Base-by-base conservation (phyloP, 2,113 vertebrate genomes). In the Setophaga coronata region DNA sequence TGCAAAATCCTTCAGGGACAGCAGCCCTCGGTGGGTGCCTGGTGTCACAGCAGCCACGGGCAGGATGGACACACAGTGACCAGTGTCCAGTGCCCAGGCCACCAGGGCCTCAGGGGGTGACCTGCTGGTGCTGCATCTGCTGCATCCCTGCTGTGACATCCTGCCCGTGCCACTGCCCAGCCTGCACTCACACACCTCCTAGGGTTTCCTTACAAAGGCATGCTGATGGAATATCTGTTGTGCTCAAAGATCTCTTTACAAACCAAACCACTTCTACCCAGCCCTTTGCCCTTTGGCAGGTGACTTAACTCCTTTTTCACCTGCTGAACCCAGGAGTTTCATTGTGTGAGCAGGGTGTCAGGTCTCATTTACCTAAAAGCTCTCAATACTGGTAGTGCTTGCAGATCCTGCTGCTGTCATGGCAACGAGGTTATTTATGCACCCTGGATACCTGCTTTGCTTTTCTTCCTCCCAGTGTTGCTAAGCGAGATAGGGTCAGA, bases 371-470 rank as follows among this genome's bases (percentile, higher is more conserved):
- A 93, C 89, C 86, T 91, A 87, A 91, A 87, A 95, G 93, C 88
- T 89, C 60, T 56, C 17, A 2, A 23, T 71, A 66, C 81, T 93
- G 61, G 51, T 70, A 50, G 78, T 86, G 91, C 94, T 94, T 67
- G 89, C 93, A 94, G 91, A 93, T 92, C 43, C 71, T 91, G 82
- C 81, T 70, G 95, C 72, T 96, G 97, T 50, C 95, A 95, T 97
- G 87, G 90, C 92, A 97, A 97, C 95, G 34, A 84, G 88, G 92
- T 96, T 93, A 93, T 96, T 97, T 93, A 93, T 96, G 86, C 94
- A 84, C 91, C 93, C 77, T 31, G 71, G 66, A 89, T 93, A 93
- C 81, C 72, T 94, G 38, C 36, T 83, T 77, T 70, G 12, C 58
- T 56, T 58, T 45, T 62, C n/a, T 24, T 18, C 14, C 26, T 43